These are phyloP conservation scores for Falco novaeseelandiae DNA, from an alignment of 2,797 vertebrate genomes.

Conservation along the genomic window DNA sequence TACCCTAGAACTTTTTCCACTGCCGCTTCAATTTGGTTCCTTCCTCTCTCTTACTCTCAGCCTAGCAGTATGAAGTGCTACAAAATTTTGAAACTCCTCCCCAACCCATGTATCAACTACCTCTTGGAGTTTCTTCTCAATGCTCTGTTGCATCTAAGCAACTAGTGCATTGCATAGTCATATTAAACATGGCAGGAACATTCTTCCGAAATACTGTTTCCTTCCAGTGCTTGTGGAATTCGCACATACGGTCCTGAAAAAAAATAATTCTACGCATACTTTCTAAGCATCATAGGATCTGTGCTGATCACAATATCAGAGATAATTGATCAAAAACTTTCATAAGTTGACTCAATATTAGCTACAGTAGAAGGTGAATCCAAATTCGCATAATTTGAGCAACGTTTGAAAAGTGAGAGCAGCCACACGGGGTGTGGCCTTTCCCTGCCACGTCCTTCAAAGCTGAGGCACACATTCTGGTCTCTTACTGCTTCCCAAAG, in stretches of 20 bases:
- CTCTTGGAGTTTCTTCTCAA: background rate
- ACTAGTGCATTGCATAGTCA: background rate
- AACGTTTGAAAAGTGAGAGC: background rate
- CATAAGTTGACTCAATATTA: background rate
- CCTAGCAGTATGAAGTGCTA: background rate
- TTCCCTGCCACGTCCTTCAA: background rate
- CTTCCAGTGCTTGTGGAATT: background rate
- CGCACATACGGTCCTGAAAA: background rate
- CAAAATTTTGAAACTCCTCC: background rate
- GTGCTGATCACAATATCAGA: background rate
- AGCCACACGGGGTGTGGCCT: background rate
- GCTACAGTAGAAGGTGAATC: background rate
- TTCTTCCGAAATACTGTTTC: background rate
- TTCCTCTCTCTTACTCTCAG: background rate
- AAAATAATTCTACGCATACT: background rate
- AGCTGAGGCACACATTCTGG: background rate
- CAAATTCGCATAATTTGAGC: background rate
- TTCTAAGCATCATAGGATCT: background rate
- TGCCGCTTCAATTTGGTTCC: background rate
- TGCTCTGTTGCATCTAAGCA: background rate
- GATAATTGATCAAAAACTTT: background rate
- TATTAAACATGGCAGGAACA: background rate
- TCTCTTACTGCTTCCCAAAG: background rate
- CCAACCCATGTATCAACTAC: background rate
- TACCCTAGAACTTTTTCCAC: background rate